phyloP scores from a whole-genome alignment of 1,140 invertebrate species.

The Macrostomum lignano region DNA sequence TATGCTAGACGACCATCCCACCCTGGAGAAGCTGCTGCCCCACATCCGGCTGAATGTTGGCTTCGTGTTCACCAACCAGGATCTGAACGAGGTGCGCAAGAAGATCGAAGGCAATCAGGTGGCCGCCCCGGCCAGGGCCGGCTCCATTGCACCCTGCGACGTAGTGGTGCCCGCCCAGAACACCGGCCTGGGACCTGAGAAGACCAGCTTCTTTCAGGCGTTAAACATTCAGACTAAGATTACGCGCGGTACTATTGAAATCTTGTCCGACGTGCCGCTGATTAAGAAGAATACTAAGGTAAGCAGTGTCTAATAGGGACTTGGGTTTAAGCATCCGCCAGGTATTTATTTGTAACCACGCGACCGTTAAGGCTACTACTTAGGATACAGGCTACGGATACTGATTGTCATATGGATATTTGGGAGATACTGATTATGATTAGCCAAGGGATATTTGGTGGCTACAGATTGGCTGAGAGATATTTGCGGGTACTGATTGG shows the following conservation, averaged over 20 bases:
- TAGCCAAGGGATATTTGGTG: too few species aligned
- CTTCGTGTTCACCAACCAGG: constrained; percentile 86
- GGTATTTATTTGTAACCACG: too few species aligned
- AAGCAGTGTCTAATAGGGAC: too few species aligned
- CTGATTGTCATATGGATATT: too few species aligned
- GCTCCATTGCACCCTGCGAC: constrained; percentile 74
- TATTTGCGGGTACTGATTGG: too few species aligned
- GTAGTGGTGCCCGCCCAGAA: constrained; percentile 92
- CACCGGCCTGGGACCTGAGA: constrained; percentile 89
- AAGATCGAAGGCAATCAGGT: constrained; percentile 57
- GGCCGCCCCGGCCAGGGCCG: constrained; percentile 64
- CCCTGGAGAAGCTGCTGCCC: constrained; percentile 66
- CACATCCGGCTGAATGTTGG: constrained; percentile 91
- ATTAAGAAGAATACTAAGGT: constrained; percentile 78
- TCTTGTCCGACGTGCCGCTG: constrained; percentile 78
- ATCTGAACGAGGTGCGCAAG: constrained; percentile 68
- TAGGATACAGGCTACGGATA: too few species aligned
- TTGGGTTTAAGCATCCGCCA: too few species aligned
- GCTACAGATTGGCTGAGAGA: too few species aligned
- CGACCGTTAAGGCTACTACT: too few species aligned
- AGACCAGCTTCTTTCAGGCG: constrained; percentile 99
- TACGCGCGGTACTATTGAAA: constrained; percentile 99
- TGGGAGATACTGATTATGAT: too few species aligned
- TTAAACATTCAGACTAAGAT: constrained; percentile 97
- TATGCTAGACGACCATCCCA: constrained; percentile 63